Percentiles rank a stretch among this genome's conserved stretches.
These are phyloP conservation scores for Megalopta genalis DNA, from an alignment of 1,140 invertebrate genomes.

Conservation along the genomic window DNA sequence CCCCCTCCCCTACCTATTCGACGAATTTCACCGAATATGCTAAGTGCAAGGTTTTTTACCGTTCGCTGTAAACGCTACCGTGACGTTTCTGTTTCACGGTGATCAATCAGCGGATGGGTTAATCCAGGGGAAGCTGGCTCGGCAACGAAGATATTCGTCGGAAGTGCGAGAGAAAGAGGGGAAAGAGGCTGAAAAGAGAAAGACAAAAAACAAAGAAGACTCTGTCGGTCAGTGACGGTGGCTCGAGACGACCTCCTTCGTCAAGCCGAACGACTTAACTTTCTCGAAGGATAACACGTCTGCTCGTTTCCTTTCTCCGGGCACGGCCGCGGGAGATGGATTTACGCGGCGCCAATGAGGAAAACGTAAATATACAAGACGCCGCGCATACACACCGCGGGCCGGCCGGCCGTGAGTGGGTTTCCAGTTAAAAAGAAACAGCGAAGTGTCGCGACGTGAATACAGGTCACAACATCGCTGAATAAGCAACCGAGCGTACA, in stretches of 20 bases:
- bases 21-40: too few species aligned
- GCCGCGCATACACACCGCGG: slow-evolving; percentile 14
- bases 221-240: neutral
- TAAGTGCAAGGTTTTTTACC: too few species aligned
- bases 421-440: slow-evolving; percentile 66
- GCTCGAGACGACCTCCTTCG: slow-evolving; percentile 13
- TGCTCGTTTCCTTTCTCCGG: slow-evolving; percentile 20
- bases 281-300: slow-evolving; percentile 47
- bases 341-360: slow-evolving; percentile 39
- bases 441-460: slow-evolving; percentile 65
- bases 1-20: too few species aligned
- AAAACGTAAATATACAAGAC: slow-evolving; percentile 44
- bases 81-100: neutral
- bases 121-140: too few species aligned
- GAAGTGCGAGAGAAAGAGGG: too few species aligned
- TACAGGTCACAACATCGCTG: slow-evolving; percentile 75
- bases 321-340: slow-evolving; percentile 21
- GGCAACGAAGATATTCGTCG: neutral
- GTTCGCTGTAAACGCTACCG: neutral
- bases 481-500: slow-evolving; percentile 69
- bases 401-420: slow-evolving; percentile 42
- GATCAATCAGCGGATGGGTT: neutral
- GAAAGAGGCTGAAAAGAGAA: neutral
- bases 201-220: neutral
- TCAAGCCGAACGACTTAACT: slow-evolving; percentile 33